Evolutionary conservation across 2,888 invertebrate species (phyloP).

Genomic region (Pyrocoelia pectoralis): DNA sequence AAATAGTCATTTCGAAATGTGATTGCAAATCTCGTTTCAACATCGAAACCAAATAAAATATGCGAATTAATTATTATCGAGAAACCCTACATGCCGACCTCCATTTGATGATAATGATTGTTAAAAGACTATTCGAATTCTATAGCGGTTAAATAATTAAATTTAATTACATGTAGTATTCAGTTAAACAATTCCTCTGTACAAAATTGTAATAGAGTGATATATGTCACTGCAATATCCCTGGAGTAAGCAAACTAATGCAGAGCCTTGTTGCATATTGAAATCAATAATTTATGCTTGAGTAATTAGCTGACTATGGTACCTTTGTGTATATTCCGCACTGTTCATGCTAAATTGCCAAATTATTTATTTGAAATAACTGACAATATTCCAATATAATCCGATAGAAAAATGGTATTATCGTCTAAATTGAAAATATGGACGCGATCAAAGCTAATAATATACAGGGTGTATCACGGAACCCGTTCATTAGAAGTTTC

Average conservation of each 20-base stretch:
- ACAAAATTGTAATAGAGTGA: conserved; percentile 19
- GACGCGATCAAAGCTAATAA: too few species aligned
- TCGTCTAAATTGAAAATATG: too few species aligned
- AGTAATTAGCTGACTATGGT: conserved; percentile 42
- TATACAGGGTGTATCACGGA: too few species aligned
- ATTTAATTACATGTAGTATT: not conserved
- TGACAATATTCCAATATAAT: too few species aligned
- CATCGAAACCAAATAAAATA: too few species aligned
- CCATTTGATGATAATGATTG: not conserved
- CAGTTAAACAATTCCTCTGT: not conserved
- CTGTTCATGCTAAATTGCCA: conserved; percentile 9
- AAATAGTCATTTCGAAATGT: too few species aligned
- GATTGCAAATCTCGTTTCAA: too few species aligned
- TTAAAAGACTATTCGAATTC: not conserved
- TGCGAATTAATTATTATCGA: too few species aligned
- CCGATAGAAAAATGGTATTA: too few species aligned
- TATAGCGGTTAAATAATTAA: too few species aligned
- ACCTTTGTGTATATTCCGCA: conserved; percentile 7
- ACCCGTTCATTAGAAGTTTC: too few species aligned
- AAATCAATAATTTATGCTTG: conserved; percentile 52
- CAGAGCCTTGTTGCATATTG: conserved; percentile 47
- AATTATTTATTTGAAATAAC: not conserved
- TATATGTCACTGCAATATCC: conserved; percentile 46
- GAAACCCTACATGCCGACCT: too few species aligned
- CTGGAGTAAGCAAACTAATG: conserved; percentile 43